Evolutionary conservation across 2,113 vertebrate genomes (phyloP).

Genomic region (Cololabis saira): DNA sequence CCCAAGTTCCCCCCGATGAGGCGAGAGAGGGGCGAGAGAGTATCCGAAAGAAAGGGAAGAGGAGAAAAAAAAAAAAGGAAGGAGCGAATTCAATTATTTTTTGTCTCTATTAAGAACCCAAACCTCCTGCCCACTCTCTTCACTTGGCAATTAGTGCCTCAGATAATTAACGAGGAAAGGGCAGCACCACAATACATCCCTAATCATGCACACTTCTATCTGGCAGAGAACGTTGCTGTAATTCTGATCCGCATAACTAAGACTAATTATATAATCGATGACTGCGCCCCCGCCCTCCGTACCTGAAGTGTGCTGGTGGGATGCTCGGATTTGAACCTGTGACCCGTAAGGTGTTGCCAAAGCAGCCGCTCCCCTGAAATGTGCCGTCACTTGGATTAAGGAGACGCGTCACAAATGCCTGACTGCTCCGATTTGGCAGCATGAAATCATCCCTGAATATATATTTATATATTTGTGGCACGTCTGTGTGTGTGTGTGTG

Average conservation of each 20-base stretch:
- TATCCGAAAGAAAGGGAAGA: constrained; percentile 38
- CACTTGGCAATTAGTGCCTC: constrained; percentile 77
- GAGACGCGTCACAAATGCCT: constrained; percentile 6
- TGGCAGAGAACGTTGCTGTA: constrained; percentile 71
- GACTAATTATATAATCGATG: constrained; percentile 76
- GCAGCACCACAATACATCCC: constrained; percentile 72
- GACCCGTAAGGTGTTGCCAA: constrained; percentile 1
- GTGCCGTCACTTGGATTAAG: constrained; percentile 24
- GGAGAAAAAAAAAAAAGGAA: constrained; percentile 30
- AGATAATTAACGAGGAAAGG: constrained; percentile 80
- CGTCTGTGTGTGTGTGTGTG: constrained; percentile 6
- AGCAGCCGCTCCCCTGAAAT: neutral
- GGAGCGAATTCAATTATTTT: constrained; percentile 78
- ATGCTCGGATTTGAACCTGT: constrained; percentile 37
- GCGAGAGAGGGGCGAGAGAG: constrained; percentile 33
- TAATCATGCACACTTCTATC: constrained; percentile 73
- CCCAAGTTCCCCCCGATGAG: constrained; percentile 66
- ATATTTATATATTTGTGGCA: constrained; percentile 51
- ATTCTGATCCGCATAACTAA: constrained; percentile 72
- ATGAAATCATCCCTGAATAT: constrained; percentile 55
- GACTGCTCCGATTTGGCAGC: constrained; percentile 38
- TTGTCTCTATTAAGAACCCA: constrained; percentile 78
- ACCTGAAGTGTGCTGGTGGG: constrained; percentile 44
- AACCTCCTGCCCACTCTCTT: constrained; percentile 77
- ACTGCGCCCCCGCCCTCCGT: constrained; percentile 40